Evolutionary conservation across 2,888 invertebrate species (phyloP).

Genomic region (Osmoderma eremita): DNA sequence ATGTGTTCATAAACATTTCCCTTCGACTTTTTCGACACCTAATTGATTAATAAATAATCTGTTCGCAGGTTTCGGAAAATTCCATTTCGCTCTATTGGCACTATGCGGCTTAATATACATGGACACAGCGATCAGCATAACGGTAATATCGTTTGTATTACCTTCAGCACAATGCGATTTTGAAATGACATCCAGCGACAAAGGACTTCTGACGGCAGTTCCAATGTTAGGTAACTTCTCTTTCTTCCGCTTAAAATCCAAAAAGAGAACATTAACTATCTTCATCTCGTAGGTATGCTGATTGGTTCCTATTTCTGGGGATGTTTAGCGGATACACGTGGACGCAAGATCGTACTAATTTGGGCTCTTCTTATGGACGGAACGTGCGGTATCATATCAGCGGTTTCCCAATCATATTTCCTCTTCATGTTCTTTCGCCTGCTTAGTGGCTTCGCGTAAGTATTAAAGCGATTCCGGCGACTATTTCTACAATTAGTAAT

Average conservation of each 20-base stretch:
- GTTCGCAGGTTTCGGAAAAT: constrained; percentile 80
- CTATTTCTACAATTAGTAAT: constrained; percentile 45
- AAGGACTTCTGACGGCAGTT: constrained; percentile 80
- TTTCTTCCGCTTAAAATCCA: neutral
- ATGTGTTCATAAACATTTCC: neutral
- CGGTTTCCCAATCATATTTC: constrained; percentile 77
- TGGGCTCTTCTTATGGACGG: constrained; percentile 80
- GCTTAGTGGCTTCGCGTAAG: constrained; percentile 84
- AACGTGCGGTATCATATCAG: constrained; percentile 76
- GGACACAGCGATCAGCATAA: constrained; percentile 84
- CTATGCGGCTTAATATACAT: constrained; percentile 84
- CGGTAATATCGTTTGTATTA: constrained; percentile 83
- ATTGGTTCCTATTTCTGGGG: constrained; percentile 88
- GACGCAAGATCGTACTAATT: constrained; percentile 79
- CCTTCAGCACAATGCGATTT: constrained; percentile 87
- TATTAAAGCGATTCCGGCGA: constrained; percentile 48
- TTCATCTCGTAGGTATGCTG: constrained; percentile 73
- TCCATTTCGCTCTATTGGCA: constrained; percentile 79
- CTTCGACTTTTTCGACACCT: neutral
- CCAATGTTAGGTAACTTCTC: constrained; percentile 76
- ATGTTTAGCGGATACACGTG: constrained; percentile 83
- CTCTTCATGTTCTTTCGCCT: constrained; percentile 79
- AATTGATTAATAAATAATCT: neutral
- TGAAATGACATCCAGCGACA: constrained; percentile 79
- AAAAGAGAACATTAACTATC: too few species aligned